Evolutionary conservation across 2,888 invertebrate species (phyloP).

Genomic region (Agriopis aurantiaria): DNA sequence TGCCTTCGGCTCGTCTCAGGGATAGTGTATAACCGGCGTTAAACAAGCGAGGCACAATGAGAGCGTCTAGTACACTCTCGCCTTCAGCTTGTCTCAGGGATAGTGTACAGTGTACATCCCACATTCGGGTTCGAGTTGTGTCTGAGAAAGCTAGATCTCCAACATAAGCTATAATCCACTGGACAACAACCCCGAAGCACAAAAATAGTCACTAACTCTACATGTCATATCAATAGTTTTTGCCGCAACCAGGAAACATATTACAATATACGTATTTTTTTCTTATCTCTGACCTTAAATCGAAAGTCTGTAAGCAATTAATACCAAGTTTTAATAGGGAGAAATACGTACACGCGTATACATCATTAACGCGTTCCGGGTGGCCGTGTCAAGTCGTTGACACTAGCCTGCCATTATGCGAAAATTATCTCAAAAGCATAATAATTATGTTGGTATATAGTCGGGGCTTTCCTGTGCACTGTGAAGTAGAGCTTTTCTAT

Average conservation of each 20-base stretch:
- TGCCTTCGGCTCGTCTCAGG: too few relatives aligned
- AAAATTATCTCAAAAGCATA: constrained; percentile 46
- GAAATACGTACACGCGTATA: constrained; percentile 48
- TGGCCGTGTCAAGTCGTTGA: constrained; percentile 62
- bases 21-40: too few relatives aligned
- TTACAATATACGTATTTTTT: constrained; percentile 42
- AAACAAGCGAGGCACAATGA: too few relatives aligned
- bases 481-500: not conserved
- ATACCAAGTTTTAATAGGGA: constrained; percentile 54
- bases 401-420: constrained; percentile 50
- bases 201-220: constrained; percentile 21
- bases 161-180: constrained; percentile 12
- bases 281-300: constrained; percentile 57
- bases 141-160: too few relatives aligned
- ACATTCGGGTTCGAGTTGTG: too few relatives aligned
- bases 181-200: constrained; percentile 26
- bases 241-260: constrained; percentile 55
- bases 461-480: constrained; percentile 6
- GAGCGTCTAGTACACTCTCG: too few relatives aligned
- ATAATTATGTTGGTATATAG: constrained; percentile 2
- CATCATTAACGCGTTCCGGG: constrained; percentile 58
- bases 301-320: constrained; percentile 60
- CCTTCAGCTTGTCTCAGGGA: too few relatives aligned
- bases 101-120: too few relatives aligned
- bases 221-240: constrained; percentile 46